These are phyloP conservation scores for Corythoichthys haematopterus DNA, from an alignment of 2,113 vertebrate genomes.

Conservation along the genomic window DNA sequence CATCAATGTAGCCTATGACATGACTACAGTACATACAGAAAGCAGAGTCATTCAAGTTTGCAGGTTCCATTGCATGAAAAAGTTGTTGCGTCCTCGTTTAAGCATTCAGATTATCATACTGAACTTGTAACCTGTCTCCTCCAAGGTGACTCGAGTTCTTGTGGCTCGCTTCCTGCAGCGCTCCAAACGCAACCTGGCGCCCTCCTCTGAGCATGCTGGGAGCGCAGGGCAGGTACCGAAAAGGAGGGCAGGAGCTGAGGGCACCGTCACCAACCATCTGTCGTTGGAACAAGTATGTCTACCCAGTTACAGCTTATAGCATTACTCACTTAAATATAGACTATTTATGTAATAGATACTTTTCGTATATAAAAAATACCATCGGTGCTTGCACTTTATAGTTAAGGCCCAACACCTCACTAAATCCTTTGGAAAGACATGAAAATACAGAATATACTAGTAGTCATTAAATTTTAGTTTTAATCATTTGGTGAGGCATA, in stretches of 20 bases:
- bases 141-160: conserved; percentile 80
- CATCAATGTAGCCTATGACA: background rate
- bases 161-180: conserved; percentile 89
- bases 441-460: no score
- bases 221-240: conserved; percentile 74
- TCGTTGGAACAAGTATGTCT: conserved; percentile 69
- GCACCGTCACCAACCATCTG: conserved; percentile 39
- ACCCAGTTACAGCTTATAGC: background rate
- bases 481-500: no score
- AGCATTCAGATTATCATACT: background rate
- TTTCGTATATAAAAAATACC: no score
- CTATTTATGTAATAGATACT: background rate
- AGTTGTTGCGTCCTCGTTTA: background rate
- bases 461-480: no score
- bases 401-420: no score
- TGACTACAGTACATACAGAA: background rate
- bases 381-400: no score
- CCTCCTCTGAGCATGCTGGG: conserved; percentile 66
- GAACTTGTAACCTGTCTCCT: background rate
- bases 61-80: background rate
- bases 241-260: conserved; percentile 59
- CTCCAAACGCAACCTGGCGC: conserved; percentile 78
- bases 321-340: background rate
- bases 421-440: no score
- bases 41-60: background rate